Conservation (phyloP, 2,797 vertebrate genomes). For the Selene dorsalis region DNA sequence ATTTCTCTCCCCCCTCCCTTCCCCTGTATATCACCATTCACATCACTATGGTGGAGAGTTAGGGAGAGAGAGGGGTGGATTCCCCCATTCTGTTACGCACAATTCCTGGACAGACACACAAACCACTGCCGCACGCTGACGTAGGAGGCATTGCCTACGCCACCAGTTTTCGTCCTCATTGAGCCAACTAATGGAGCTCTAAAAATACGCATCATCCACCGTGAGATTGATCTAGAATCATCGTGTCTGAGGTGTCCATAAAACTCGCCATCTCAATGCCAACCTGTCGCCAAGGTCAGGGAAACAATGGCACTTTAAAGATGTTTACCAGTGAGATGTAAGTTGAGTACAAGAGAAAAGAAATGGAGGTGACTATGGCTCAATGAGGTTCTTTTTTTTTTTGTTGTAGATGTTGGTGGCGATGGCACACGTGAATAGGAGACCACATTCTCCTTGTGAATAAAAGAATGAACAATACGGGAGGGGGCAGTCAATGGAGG, state of each 20-base stretch:
- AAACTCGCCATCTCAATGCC: constrained; percentile 34
- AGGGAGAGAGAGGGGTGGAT: constrained; percentile 64
- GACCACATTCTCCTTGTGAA: constrained; percentile 21
- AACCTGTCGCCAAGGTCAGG: constrained; percentile 52
- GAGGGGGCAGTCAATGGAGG: constrained; percentile 10
- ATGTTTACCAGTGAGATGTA: constrained; percentile 21
- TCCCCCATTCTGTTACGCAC: constrained; percentile 79
- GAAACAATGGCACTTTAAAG: constrained; percentile 1
- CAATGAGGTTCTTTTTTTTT: constrained; percentile 40
- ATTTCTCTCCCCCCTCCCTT: constrained; percentile 56
- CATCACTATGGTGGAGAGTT: constrained; percentile 66
- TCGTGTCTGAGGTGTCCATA: constrained; percentile 50
- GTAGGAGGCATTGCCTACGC: constrained; percentile 74
- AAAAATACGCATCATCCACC: constrained; percentile 74
- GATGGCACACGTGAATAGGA: constrained; percentile 33
- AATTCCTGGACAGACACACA: constrained; percentile 66
- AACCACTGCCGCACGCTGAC: constrained; percentile 72
- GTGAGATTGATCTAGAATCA: constrained; percentile 51
- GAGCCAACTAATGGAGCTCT: constrained; percentile 74
- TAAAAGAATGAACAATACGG: constrained; percentile 21
- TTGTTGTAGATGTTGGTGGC: constrained; percentile 14
- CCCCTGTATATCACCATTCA: constrained; percentile 63
- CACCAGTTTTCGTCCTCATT: constrained; percentile 70
- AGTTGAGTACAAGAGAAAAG: constrained; percentile 20
- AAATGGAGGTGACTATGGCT: constrained; percentile 25